These are phyloP conservation scores for Sminthurinus aureus DNA, from an alignment of 2,888 invertebrate genomes.

Conservation along the genomic window DNA sequence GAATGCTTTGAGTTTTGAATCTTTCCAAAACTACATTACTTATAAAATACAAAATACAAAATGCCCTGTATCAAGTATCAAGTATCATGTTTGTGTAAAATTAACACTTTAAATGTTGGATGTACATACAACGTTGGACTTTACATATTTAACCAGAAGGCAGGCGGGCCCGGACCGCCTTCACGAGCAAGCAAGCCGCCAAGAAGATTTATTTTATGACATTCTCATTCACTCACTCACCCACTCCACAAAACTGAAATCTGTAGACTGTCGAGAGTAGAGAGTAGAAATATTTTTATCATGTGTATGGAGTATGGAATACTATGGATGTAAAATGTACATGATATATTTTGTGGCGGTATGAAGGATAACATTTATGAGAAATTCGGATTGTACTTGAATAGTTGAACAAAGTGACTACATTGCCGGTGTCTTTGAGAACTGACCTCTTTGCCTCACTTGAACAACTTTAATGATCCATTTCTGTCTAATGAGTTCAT, in stretches of 20 bases:
- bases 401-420: constrained; percentile 45
- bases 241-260: no score
- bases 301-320: no score
- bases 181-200: constrained; percentile 32
- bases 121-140: no score
- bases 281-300: no score
- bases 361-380: constrained; percentile 22
- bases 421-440: constrained; percentile 58
- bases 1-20: no score
- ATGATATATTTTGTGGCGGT: constrained; percentile 12
- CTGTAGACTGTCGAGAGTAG: no score
- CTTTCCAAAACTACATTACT: no score
- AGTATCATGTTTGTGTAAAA: no score
- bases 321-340: no score
- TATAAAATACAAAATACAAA: no score
- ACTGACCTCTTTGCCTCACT: constrained; percentile 51
- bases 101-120: no score
- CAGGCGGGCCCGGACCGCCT: constrained; percentile 1
- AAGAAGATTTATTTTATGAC: constrained; percentile 45
- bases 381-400: not conserved
- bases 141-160: constrained; percentile 30
- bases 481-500: constrained; percentile 12
- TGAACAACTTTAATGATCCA: constrained; percentile 25
- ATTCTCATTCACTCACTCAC: not conserved
- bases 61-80: no score